Base-by-base conservation (phyloP, 2,113 vertebrate species). In the Lophura nycthemera region DNA sequence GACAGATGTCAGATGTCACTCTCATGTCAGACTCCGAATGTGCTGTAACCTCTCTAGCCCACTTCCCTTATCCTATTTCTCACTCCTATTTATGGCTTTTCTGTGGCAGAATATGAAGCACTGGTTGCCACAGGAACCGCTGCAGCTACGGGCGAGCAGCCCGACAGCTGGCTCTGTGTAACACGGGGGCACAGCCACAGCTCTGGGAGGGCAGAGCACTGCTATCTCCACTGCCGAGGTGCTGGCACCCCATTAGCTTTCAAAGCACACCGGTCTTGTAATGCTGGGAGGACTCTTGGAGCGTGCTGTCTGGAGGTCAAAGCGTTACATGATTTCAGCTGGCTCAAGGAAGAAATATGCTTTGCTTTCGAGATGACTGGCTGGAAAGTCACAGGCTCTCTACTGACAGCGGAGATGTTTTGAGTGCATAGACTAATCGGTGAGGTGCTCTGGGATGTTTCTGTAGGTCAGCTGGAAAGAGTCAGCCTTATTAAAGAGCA, bases 401-500 rank as follows among this genome's bases (percentile, higher is more conserved):
- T 29, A 10, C 52, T 63, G 67, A 60, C 59, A 89, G 67, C 38
- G 50, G 50, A 65, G 36, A 19, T 83, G 60, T 52, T 85, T 40
- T 18, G 36, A 43, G 12, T 1, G 3, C 0, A 1, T 29, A 65
- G 63, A 29, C 29, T 85, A 70, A 83, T 66, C 4, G 18, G 45
- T 43, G 19, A 56, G 70, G 81, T 11, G 8, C 36, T 34, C n/a
- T 40, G 81, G 71, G 81, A 85, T 48, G 59, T 83, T 65, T 38
- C 71, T 34, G 59, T 5, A 85, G 67, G 64, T 95, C 94, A 92
- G 67, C 48, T 90, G 86, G 79, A 50, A 94, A 82, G 90, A 92
- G 77, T 45, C 92, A 85, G 63, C 9, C 32, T 92, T 93, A 38
- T 83, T 91, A 80, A 89, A 36, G 24, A 81, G 36, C 66, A 72